Evolutionary conservation across 2,113 vertebrate species (phyloP).

Genomic region (Conger conger): DNA sequence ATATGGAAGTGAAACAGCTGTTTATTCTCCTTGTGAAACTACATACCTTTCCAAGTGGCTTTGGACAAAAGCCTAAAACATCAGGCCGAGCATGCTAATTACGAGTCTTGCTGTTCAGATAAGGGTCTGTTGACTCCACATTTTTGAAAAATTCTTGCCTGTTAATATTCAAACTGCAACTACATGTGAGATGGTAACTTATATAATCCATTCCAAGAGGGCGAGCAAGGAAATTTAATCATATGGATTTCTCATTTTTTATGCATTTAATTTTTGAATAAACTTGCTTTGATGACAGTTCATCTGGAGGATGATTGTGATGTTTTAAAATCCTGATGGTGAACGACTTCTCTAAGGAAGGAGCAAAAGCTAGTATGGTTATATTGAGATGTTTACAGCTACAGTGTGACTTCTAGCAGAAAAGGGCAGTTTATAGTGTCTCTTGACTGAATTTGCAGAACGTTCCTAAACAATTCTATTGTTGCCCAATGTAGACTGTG

Average conservation of each 20-base stretch:
- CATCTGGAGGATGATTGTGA: slow-evolving; percentile 47
- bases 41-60: slow-evolving; percentile 68
- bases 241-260: neutral
- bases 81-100: slow-evolving; percentile 60
- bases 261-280: neutral
- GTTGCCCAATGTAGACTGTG: too few species aligned
- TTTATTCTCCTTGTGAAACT: slow-evolving; percentile 61
- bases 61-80: slow-evolving; percentile 64
- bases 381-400: slow-evolving; percentile 75
- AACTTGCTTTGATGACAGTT: slow-evolving; percentile 34
- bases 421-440: too few species aligned
- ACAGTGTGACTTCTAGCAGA: neutral
- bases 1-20: slow-evolving; percentile 53
- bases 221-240: neutral
- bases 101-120: slow-evolving; percentile 42
- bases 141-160: slow-evolving; percentile 11
- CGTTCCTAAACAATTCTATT: too few species aligned
- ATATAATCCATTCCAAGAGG: neutral
- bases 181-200: neutral
- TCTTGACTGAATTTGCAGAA: too few species aligned
- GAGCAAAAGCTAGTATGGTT: slow-evolving; percentile 72
- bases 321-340: slow-evolving; percentile 46
- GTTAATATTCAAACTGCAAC: neutral
- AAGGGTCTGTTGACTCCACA: slow-evolving; percentile 30
- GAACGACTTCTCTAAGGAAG: slow-evolving; percentile 39